Evolutionary conservation across 2,113 vertebrate genomes (phyloP).

Genomic region (Pomatostomus ruficeps): DNA sequence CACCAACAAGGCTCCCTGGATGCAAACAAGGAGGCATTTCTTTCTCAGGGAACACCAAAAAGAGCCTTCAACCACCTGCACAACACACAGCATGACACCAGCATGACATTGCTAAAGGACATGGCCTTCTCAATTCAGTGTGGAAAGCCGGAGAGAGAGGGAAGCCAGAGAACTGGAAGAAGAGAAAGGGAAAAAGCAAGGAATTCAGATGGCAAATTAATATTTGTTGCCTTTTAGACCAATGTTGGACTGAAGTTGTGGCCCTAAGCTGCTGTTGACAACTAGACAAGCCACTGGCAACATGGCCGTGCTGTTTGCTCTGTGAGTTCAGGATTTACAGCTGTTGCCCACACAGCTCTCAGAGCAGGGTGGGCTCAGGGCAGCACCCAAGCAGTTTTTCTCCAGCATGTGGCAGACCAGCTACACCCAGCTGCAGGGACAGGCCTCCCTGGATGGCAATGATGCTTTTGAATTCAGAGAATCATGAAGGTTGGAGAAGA

Average conservation of each 20-base stretch:
- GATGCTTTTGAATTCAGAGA: not conserved
- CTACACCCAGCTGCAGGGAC: not conserved
- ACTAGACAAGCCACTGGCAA: not conserved
- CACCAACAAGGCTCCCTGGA: not conserved
- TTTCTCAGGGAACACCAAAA: not conserved
- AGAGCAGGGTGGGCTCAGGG: not conserved
- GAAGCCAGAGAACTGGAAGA: not conserved
- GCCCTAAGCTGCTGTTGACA: not conserved
- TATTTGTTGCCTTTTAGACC: not conserved
- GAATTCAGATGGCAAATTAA: not conserved
- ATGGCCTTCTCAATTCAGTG: rapidly evolving
- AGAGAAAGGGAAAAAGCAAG: not conserved
- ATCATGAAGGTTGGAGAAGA: not conserved
- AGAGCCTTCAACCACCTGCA: not conserved
- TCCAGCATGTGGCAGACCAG: rapidly evolving
- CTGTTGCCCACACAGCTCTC: not conserved
- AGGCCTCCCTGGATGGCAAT: not conserved
- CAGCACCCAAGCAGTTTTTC: not conserved
- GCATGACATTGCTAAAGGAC: rapidly evolving
- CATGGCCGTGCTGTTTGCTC: rapidly evolving
- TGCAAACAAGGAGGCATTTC: not conserved
- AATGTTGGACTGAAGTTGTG: not conserved
- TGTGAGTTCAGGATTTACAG: not conserved
- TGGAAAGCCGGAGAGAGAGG: not conserved
- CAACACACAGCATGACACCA: not conserved